Conservation (phyloP, 2,113 vertebrate genomes). For the Galbula dea region DNA sequence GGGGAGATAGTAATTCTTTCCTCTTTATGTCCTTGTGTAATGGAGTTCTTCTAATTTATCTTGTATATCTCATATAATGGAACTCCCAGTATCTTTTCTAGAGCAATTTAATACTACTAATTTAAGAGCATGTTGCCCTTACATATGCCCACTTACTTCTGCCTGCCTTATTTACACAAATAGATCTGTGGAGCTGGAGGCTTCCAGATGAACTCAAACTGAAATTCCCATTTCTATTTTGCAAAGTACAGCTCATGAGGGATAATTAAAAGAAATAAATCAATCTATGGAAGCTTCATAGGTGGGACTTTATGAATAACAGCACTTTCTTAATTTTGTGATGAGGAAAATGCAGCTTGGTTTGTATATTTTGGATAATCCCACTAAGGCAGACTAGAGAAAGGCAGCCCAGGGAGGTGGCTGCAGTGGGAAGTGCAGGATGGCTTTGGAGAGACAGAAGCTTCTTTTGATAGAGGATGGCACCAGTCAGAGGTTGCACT, state of each 20-base stretch:
- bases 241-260: too few relatives aligned
- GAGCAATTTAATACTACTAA: not conserved
- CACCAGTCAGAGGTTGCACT: too few relatives aligned
- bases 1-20: not conserved
- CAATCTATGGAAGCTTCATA: too few relatives aligned
- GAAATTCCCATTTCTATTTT: too few relatives aligned
- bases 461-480: too few relatives aligned
- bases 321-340: too few relatives aligned
- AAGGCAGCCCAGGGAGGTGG: too few relatives aligned
- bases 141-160: not conserved
- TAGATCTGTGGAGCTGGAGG: not conserved
- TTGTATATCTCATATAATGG: not conserved
- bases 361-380: not conserved
- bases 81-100: not conserved
- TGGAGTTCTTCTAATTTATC: not conserved
- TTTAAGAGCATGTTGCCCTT: not conserved
- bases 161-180: not conserved
- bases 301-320: too few relatives aligned
- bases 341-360: not conserved
- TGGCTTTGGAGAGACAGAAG: too few relatives aligned
- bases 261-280: too few relatives aligned
- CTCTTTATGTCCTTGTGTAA: not conserved
- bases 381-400: too few relatives aligned
- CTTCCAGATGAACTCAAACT: not conserved
- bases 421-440: too few relatives aligned